Conservation (phyloP, 2,888 invertebrate species). For the Dolichopus griseipennis region DNA sequence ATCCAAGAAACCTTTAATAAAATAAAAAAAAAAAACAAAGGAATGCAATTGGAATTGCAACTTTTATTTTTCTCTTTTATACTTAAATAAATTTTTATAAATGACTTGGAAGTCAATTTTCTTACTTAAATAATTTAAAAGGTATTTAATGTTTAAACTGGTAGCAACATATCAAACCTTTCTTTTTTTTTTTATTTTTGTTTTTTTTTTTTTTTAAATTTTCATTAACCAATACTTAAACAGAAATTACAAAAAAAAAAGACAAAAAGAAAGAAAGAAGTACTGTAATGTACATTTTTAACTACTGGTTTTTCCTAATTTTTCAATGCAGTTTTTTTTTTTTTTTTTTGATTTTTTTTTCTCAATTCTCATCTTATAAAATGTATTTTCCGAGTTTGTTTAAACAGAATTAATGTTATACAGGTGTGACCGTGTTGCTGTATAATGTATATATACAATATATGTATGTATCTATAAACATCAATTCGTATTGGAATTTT, state of each 20-base stretch:
- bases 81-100: neutral
- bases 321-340: no score
- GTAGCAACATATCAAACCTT: neutral
- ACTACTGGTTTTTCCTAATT: neutral
- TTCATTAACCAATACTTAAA: no score
- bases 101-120: neutral
- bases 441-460: no score
- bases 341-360: neutral
- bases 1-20: no score
- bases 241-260: neutral
- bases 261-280: neutral
- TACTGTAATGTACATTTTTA: neutral
- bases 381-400: neutral
- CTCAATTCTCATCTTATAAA: neutral
- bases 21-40: no score
- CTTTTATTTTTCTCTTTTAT: neutral
- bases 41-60: neutral
- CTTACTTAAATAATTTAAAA: neutral
- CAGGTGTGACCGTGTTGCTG: no score
- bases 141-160: neutral
- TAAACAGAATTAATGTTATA: no score
- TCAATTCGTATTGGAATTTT: neutral
- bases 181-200: neutral
- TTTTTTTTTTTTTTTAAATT: no score
- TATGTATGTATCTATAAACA: neutral